Base-by-base conservation (phyloP, 2,797 vertebrate genomes). In the Periophthalmus magnuspinnatus region DNA sequence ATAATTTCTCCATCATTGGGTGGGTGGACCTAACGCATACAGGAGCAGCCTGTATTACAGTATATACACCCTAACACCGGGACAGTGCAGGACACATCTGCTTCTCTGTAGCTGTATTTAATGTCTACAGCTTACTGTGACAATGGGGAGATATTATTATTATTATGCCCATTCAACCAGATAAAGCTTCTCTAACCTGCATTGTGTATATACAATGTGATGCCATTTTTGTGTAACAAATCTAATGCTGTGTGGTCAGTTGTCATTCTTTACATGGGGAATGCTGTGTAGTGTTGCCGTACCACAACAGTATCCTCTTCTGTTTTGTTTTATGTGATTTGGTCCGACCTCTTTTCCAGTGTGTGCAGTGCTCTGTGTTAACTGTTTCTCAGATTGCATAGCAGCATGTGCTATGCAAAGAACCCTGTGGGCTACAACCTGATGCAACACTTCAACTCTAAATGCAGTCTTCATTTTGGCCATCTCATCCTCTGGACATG, bases 391-490 rank as follows among this genome's bases (percentile, higher is more conserved):
- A 82, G 78, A 71, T 82, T 90, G 89, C 90, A 92, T 93, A 94
- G 93, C 91, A 94, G 92, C 92, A 94, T 94, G 93, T 59, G 91
- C 92, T 93, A 93, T 92, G 91, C 86, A 91, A 88, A 71, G 16
- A 85, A 82, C 85, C 89, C 84, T 74, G 81, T 13, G 47, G 83
- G 88, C 82, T 79, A 58, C 78, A 75, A 86, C 85, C 74, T 79
- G 88, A 89, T 90, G 90, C 89, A 92, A 90, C 87, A 84, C 83
- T 84, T 84, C 75, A 81, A 83, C 86, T 79, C 75, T 83, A 84
- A 83, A 89, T 90, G 89, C 89, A 88, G 82, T 84, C 76, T 67
- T 84, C 84, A 81, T 76, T 63, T 73, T 62, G 22, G 64, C 82
- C 86, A 84, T 87, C 81, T 75, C 85, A 70, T 75, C 85, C 81